Percentiles rank a stretch among this genome's conserved stretches.
Evolutionary conservation across 2,888 invertebrate genomes (phyloP).

Genomic region (Notodonta dromedarius): DNA sequence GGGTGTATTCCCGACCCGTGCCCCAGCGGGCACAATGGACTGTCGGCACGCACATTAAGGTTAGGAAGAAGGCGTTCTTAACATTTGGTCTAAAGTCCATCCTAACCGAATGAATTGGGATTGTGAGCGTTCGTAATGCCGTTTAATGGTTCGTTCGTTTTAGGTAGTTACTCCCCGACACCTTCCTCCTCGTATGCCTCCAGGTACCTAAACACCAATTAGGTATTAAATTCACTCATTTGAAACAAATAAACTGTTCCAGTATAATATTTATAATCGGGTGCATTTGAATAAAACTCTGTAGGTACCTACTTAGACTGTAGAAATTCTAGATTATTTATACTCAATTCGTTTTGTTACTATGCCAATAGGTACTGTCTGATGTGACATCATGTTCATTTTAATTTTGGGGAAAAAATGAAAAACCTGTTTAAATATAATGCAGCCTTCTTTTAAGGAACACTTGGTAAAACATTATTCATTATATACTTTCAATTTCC

Average conservation of each 20-base stretch:
- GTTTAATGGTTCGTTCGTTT: slow-evolving; percentile 23
- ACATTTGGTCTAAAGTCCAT: background rate
- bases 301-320: no score
- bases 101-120: slow-evolving; percentile 1
- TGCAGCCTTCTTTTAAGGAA: background rate
- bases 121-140: slow-evolving; percentile 1
- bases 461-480: background rate
- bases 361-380: background rate
- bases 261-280: no score
- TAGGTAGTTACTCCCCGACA: slow-evolving; percentile 1
- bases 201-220: background rate
- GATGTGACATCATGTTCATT: background rate
- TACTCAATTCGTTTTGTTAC: background rate
- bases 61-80: background rate
- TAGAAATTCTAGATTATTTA: background rate
- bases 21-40: no score
- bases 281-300: no score
- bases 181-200: background rate
- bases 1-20: no score
- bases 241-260: no score
- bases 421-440: background rate
- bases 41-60: background rate
- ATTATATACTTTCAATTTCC: no score
- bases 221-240: no score
- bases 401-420: background rate